phyloP scores from a whole-genome alignment of 1,140 invertebrate species.

The Proctacanthus coquilletti region DNA sequence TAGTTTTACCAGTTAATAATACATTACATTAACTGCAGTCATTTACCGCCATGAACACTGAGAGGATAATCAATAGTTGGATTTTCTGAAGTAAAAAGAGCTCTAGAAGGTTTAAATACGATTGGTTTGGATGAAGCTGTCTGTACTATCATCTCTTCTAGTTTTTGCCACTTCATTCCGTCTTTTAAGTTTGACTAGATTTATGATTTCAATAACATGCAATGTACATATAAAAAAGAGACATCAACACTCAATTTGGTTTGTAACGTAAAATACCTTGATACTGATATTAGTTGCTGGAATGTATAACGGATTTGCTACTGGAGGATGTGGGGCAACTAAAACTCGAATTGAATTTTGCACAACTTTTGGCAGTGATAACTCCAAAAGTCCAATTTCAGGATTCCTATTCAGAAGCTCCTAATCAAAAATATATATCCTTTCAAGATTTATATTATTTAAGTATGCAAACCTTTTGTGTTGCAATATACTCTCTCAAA shows the following conservation, averaged over 20 bases:
- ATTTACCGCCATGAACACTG: constrained; percentile 49
- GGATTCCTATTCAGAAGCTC: constrained; percentile 20
- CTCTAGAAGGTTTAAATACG: constrained; percentile 60
- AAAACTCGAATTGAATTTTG: constrained; percentile 24
- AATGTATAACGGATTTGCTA: constrained; percentile 42
- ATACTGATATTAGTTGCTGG: constrained; percentile 48
- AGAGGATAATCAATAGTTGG: constrained; percentile 40
- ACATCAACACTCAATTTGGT: constrained; percentile 34
- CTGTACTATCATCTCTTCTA: constrained; percentile 63
- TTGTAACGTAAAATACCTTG: constrained; percentile 43
- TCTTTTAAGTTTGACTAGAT: constrained; percentile 23
- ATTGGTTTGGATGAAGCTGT: constrained; percentile 52
- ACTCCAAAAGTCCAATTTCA: constrained; percentile 20
- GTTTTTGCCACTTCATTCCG: constrained; percentile 43
- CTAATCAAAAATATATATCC: constrained; percentile 8
- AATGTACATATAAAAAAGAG: no score
- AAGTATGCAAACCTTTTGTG: constrained; percentile 34
- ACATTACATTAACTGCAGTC: constrained; percentile 3
- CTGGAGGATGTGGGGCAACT: constrained; percentile 23
- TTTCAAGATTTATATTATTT: neutral
- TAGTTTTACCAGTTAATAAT: neutral
- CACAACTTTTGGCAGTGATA: constrained; percentile 21
- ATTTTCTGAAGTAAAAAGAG: constrained; percentile 54
- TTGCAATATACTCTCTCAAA: constrained; percentile 75
- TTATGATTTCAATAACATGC: no score